These are phyloP conservation scores for Hirtodrosophila duncani DNA, from an alignment of 2,888 invertebrate species.

Conservation along the genomic window DNA sequence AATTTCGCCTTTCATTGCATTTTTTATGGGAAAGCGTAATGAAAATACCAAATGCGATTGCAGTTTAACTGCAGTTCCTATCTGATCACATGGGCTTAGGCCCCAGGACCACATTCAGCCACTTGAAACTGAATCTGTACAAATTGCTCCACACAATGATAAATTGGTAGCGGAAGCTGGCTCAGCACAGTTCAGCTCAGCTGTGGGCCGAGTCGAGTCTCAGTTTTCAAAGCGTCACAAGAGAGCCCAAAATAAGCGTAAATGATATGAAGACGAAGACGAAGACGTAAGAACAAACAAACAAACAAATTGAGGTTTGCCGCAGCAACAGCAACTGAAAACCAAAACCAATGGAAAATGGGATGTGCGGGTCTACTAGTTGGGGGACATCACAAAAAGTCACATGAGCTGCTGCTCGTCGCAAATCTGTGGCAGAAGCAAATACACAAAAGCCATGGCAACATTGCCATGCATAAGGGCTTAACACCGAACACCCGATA, in stretches of 20 bases:
- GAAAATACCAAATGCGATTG: slow-evolving; percentile 62
- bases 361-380: neutral
- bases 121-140: slow-evolving; percentile 20
- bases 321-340: slow-evolving; percentile 13
- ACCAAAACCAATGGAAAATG: neutral
- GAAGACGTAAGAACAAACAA: too few relatives aligned
- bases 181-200: too few relatives aligned
- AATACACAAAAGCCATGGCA: slow-evolving; percentile 31
- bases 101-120: slow-evolving; percentile 6
- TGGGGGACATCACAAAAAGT: slow-evolving; percentile 27
- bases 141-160: slow-evolving; percentile 20
- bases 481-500: slow-evolving; percentile 39
- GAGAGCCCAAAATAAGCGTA: slow-evolving; percentile 36
- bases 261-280: slow-evolving; percentile 62
- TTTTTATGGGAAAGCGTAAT: slow-evolving; percentile 55
- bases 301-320: slow-evolving; percentile 51
- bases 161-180: slow-evolving; percentile 21
- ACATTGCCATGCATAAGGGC: slow-evolving; percentile 39
- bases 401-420: slow-evolving; percentile 32
- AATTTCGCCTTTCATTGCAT: slow-evolving; percentile 3
- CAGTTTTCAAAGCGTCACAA: slow-evolving; percentile 6
- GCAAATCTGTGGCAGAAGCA: slow-evolving; percentile 36
- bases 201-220: neutral
- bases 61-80: slow-evolving; percentile 66
- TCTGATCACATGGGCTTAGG: slow-evolving; percentile 14